Percentiles rank a stretch among this genome's conserved stretches.
Evolutionary conservation across 2,113 vertebrate species (phyloP).

Genomic region (Pachycephala philippinensis): DNA sequence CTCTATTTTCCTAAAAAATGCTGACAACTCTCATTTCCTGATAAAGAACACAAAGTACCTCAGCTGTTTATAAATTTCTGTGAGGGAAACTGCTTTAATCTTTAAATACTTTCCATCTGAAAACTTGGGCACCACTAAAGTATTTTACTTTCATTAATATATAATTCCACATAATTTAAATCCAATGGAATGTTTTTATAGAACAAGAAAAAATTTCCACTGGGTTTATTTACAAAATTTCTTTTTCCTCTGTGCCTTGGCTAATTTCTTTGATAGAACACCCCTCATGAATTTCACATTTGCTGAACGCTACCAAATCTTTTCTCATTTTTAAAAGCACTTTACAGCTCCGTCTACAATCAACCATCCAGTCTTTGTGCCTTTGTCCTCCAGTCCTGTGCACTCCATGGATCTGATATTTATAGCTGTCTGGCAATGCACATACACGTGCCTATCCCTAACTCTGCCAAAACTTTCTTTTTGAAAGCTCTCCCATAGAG

Average conservation of each 20-base stretch:
- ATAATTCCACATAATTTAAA: slow-evolving; percentile 9
- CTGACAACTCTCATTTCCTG: not conserved
- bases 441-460: not conserved
- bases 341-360: not conserved
- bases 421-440: not conserved
- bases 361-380: slow-evolving; percentile 8
- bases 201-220: slow-evolving; percentile 12
- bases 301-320: slow-evolving; percentile 32
- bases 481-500: not conserved
- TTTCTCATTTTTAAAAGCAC: slow-evolving; percentile 14
- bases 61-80: not conserved
- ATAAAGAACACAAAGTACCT: not conserved
- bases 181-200: not conserved
- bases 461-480: not conserved
- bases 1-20: not conserved
- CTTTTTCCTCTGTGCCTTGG: not conserved
- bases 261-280: slow-evolving; percentile 34
- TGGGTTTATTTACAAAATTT: slow-evolving; percentile 50
- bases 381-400: not conserved
- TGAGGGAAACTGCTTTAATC: not conserved
- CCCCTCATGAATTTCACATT: slow-evolving; percentile 25
- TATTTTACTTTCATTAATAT: slow-evolving; percentile 29
- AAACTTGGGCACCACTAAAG: not conserved
- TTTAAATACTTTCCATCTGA: not conserved
- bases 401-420: not conserved